Base-by-base conservation (phyloP, 2,113 vertebrate species). In the Dromiciops gliroides region DNA sequence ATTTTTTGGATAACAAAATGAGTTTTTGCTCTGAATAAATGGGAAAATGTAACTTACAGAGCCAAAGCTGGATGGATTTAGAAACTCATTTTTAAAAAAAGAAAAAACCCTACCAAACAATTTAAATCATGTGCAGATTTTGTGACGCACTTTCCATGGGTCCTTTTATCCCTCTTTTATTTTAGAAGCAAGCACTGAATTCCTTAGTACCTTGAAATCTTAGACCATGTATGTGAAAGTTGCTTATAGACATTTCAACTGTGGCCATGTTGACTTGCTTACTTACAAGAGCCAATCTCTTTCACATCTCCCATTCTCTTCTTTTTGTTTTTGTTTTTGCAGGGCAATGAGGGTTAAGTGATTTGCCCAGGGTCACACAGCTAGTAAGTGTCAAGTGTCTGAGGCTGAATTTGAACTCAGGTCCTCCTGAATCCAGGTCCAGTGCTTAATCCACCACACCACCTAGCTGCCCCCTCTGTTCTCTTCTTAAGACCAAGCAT, bases 221-320 rank as follows among this genome's bases (percentile, higher is more conserved):
- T 37, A 92, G 89, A 24, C 94, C 50, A 92, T 94, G 98, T 97
- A 89, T 92, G 92, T 95, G 92, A 90, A 67, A 49, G 48, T 97
- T 97, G 93, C 75, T 96, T 97, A 90, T 89, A 93, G 94, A 94
- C 95, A 90, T 96, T 95, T 37, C 1, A 90, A 93, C 50, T 48
- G 92, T 94, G 95, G 90, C 44, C 92, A 88, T 51, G 91, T 92
- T 47, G 50, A 51, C 90, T 96, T 96, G 92, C 90, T 95, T 97
- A 52, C 96, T 95, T 97, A 89, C 94, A 67, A 90, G 96, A 90
- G 67, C 7, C 67, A 83, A 44, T 83, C 7, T 83, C 53, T 98
- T 97, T n/a, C n/a, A n/a, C 89, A 48, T 96, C 49, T 97, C 49
- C 96, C 95, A 96, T 94, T 90, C 95, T 95, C 91, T 95, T 94